Base-by-base conservation (phyloP, 2,888 invertebrate species). In the Euplexia lucipara region DNA sequence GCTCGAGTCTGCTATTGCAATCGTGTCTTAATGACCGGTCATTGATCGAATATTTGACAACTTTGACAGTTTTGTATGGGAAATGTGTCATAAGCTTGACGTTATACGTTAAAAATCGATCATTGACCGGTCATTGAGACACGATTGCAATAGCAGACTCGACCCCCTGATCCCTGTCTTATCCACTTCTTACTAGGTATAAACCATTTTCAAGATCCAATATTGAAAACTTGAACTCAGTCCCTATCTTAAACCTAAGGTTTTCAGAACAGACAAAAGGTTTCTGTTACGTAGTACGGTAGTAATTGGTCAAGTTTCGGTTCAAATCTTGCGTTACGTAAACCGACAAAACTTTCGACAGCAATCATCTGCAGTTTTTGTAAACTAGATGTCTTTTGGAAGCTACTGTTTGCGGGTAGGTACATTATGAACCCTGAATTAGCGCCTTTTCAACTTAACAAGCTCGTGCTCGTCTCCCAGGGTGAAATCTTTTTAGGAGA, bases 261-360 rank as follows among this genome's bases (percentile, higher is more conserved):
- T 6, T 32, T 44, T 32, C 9, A 58, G 1, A 18, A 69, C 32
- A 12, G 20, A n/a, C 22, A 30, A n/a, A n/a, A n/a, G n/a, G 16
- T 22, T 2, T 69, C 20, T 68, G 4, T 37, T 57, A 52, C 14
- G 22, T 20, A 44, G 22, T 57, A 35, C 42, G 10, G 22, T 20
- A 44, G 22, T 57, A 35, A 60, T 44, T 34, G 64, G 18, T 45
- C 12, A 45, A n/a, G 69, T 64, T 64, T 37, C 59, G 59, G 37
- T 44, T 64, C 69, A 54, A 12, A 18, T 18, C 22, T 32, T 18
- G 2, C 12, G 30, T 68, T 57, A 64, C 41, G 35, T 30, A 57
- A 57, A 42, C 6, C 18, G 16, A 16, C 18, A 22, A 68, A 18
- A 37, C 20, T 68, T 56, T 37, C 42, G n/a, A 32, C n/a, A 44